Evolutionary conservation across 2,113 vertebrate genomes (phyloP).

Genomic region (Nesospiza acunhae): DNA sequence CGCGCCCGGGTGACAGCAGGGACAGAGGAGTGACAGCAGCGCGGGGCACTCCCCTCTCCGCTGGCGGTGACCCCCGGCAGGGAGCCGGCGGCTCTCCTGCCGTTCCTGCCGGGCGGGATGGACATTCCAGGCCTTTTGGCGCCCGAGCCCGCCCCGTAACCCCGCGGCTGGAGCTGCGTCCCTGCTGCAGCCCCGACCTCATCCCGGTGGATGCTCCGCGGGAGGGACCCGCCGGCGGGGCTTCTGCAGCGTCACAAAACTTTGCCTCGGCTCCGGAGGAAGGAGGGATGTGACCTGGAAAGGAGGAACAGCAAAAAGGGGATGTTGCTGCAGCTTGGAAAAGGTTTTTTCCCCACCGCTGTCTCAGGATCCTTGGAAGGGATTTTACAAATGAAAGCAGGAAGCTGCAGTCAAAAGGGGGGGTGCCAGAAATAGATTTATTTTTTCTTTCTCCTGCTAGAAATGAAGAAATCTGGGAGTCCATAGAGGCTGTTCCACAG

Average conservation of each 20-base stretch:
- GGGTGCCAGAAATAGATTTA: slow-evolving; percentile 59
- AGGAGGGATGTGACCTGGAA: slow-evolving; percentile 14
- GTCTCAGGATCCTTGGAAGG: slow-evolving; percentile 48
- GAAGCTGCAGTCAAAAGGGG: slow-evolving; percentile 42
- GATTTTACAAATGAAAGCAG: slow-evolving; percentile 59
- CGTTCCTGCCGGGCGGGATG: neutral
- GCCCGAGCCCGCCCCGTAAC: rapidly evolving
- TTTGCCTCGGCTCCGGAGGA: slow-evolving; percentile 21
- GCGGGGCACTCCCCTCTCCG: neutral
- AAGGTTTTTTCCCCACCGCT: neutral
- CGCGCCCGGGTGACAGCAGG: neutral
- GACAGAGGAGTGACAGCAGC: neutral
- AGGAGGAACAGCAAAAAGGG: slow-evolving; percentile 39
- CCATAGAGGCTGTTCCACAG: slow-evolving; percentile 28
- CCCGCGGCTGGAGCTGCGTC: neutral
- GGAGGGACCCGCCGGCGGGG: neutral
- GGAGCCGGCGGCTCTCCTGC: neutral
- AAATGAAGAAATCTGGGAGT: slow-evolving; percentile 55
- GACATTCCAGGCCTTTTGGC: neutral
- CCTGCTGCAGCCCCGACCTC: slow-evolving; percentile 14
- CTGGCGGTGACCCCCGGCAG: neutral
- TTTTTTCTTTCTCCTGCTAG: slow-evolving; percentile 36
- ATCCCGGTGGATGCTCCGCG: slow-evolving; percentile 2
- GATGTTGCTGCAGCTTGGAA: slow-evolving; percentile 22
- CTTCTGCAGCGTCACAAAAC: slow-evolving; percentile 21